Evolutionary conservation across 2,888 invertebrate genomes (phyloP), one percentile per base, ranked within the genome.

Genomic region (Drosophila monieri): DNA sequence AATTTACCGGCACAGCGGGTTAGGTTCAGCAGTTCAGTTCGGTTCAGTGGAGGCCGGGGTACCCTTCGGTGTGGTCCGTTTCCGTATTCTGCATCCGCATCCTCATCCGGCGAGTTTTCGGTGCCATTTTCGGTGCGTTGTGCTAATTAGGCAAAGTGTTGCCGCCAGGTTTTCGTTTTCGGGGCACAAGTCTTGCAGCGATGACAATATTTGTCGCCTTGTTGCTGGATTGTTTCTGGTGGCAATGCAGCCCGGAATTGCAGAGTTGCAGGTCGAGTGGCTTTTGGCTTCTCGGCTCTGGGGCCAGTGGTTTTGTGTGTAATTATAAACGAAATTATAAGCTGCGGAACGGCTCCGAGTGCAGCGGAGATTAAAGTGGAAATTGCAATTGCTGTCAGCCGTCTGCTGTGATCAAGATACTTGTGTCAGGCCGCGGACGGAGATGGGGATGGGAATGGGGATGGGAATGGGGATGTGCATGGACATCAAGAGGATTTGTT

Each of bases 301-400:
- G 43, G 46, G 37, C 37, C 21, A 21, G 18, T 21, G 44, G 27
- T 54, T 53, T 68, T 69, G 60, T 46, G 70, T 60, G 87, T 87
- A 84, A 84, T 84, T 84, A 84, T 84, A 85, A 84, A 72, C 83
- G 81, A 81, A 84, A 87, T 87, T 81, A 79, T 84, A 85, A 84
- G 85, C 84, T 77, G 84, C 59, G 85, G 55, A 41, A 41, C 15
- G 67, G 46, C 72, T 68, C 69, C 68, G 68, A 48, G 66, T 59
- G 53, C 55, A 75, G 61, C 83, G 86, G 86, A 86, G 86, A 86
- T 88, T 88, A 85, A 85, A 76, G 72, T 81, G 85, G 88, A 86
- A 88, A 86, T 86, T 88, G 78, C 85, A 78, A 88, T 81, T 85
- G 47, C 60, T 37, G 25, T 18, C 67, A 43, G 49, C 32, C 18